These are phyloP conservation scores for Andrena bicolor DNA, from an alignment of 2,888 invertebrate genomes.

Conservation along the genomic window DNA sequence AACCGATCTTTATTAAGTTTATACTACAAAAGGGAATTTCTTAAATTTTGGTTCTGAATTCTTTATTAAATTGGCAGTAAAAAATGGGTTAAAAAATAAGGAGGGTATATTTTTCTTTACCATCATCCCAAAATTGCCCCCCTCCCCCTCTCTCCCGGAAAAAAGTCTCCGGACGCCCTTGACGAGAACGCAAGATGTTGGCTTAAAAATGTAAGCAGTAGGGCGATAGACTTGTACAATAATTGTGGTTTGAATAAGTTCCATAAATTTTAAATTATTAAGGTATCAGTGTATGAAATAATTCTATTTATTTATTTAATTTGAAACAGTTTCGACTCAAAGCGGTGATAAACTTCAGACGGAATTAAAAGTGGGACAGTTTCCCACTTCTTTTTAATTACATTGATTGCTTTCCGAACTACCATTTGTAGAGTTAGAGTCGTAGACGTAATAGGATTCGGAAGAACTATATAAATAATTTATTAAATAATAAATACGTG, in stretches of 20 bases:
- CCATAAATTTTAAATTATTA: background rate
- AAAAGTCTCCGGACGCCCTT: no score
- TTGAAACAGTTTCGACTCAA: background rate
- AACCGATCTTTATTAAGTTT: no score
- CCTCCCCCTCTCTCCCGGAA: no score
- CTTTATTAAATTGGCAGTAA: no score
- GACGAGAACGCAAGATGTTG: background rate
- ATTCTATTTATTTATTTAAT: background rate
- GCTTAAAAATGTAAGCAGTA: background rate
- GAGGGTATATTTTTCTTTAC: no score
- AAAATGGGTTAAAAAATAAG: no score
- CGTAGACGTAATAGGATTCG: background rate
- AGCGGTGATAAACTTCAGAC: background rate
- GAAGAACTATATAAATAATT: background rate
- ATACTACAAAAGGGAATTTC: no score
- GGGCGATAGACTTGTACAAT: background rate
- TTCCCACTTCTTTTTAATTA: background rate
- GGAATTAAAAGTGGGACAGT: background rate
- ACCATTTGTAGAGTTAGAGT: background rate
- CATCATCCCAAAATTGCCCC: no score
- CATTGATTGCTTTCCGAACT: background rate
- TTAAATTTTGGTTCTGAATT: no score
- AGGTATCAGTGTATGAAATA: background rate
- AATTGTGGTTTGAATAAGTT: background rate
- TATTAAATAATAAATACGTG: constrained; percentile 58